These are phyloP conservation scores for Didymodactylos carnosus DNA, from an alignment of 2,888 invertebrate species.

Conservation along the genomic window DNA sequence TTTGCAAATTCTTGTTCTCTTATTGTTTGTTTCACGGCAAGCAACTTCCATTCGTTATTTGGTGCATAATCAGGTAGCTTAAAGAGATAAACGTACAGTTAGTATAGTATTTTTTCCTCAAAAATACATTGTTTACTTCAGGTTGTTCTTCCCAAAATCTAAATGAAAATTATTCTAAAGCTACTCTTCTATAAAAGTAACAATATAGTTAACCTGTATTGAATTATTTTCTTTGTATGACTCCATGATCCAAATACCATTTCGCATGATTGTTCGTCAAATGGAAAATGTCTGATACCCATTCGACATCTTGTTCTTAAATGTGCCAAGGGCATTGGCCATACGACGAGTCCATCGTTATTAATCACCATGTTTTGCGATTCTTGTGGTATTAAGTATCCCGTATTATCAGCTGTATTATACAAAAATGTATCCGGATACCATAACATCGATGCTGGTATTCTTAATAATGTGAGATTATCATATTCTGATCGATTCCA, in stretches of 20 bases:
- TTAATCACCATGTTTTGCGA: background rate
- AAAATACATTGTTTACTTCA: no score
- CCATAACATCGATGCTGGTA: background rate
- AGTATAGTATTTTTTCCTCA: no score
- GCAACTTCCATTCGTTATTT: constrained; percentile 12
- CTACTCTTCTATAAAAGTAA: no score
- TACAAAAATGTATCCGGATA: constrained; percentile 13
- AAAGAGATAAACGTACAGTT: no score
- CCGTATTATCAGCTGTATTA: constrained; percentile 13
- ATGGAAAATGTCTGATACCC: background rate
- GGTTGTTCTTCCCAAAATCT: background rate
- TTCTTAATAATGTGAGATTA: constrained; percentile 4
- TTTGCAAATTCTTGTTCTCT: background rate
- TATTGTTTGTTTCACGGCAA: background rate
- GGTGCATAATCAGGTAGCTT: constrained; percentile 5
- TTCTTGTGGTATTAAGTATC: constrained; percentile 9
- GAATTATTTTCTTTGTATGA: constrained; percentile 1
- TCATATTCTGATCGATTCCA: constrained; percentile 7
- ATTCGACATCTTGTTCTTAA: constrained; percentile 12
- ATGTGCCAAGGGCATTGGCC: constrained; percentile 12
- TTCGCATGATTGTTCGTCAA: constrained; percentile 10
- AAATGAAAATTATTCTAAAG: no score
- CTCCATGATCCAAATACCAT: constrained; percentile 13
- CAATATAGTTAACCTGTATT: no score
- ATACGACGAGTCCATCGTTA: constrained; percentile 4